Evolutionary conservation across 2,888 invertebrate genomes (phyloP).

Genomic region (Plutella xylostella): DNA sequence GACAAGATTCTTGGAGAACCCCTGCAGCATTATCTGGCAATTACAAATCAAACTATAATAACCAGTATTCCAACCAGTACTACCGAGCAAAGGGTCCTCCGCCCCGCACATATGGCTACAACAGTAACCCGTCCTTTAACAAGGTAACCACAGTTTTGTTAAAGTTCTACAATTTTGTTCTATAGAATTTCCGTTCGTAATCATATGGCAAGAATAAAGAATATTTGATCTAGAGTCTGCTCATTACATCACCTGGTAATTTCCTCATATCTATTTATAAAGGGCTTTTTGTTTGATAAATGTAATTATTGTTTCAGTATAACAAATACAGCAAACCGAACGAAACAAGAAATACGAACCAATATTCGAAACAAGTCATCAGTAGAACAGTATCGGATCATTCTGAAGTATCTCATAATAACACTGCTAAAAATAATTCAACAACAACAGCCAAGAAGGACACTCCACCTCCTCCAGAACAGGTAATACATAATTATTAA

Average conservation of each 20-base stretch:
- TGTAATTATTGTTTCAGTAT: constrained; percentile 8
- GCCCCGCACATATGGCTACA: constrained; percentile 32
- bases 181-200: too few relatives aligned
- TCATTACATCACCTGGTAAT: too few relatives aligned
- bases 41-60: constrained; percentile 41
- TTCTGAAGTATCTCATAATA: too few relatives aligned
- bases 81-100: constrained; percentile 41
- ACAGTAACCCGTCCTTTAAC: constrained; percentile 25
- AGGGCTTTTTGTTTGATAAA: background rate
- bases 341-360: constrained; percentile 14
- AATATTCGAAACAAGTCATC: constrained; percentile 13
- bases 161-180: too few relatives aligned
- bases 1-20: constrained; percentile 57
- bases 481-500: too few relatives aligned
- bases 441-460: too few relatives aligned
- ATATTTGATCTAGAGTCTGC: background rate
- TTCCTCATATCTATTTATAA: too few relatives aligned
- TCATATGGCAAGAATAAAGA: constrained; percentile 9
- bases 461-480: too few relatives aligned
- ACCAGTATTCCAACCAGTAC: constrained; percentile 50
- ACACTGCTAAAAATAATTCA: too few relatives aligned
- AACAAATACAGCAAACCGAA: constrained; percentile 13
- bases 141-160: too few relatives aligned
- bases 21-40: constrained; percentile 32
- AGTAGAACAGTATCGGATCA: constrained; percentile 13